Percentiles rank a stretch among this genome's conserved stretches.
phyloP scores from a whole-genome alignment of 2,888 invertebrate species.

The Lithophane socia region DNA sequence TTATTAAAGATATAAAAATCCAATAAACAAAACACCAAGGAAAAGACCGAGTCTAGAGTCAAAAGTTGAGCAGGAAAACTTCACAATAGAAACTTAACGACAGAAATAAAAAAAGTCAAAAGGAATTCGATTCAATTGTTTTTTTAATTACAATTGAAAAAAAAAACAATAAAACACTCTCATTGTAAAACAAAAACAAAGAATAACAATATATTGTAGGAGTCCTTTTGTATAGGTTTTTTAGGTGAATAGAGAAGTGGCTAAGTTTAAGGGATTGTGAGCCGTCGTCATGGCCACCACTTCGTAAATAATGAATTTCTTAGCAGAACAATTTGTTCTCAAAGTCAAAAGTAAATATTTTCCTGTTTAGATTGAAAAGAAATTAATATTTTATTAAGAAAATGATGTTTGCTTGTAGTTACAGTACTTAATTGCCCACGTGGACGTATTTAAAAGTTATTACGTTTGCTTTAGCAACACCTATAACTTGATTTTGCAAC shows the following conservation, averaged over 20 bases:
- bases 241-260: conserved; percentile 14
- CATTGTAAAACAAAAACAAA: conserved; percentile 51
- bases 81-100: conserved; percentile 8
- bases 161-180: conserved; percentile 42
- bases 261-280: conserved; percentile 26
- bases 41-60: not conserved
- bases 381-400: conserved; percentile 6
- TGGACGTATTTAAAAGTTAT: not conserved
- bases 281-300: conserved; percentile 32
- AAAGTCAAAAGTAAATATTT: conserved; percentile 25
- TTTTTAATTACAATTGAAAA: conserved; percentile 44
- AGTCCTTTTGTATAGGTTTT: conserved; percentile 34
- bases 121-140: conserved; percentile 27
- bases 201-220: conserved; percentile 42
- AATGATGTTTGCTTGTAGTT: conserved; percentile 20
- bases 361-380: conserved; percentile 31
- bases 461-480: too few species aligned
- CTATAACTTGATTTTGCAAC: too few species aligned
- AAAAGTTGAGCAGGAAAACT: not conserved
- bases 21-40: not conserved
- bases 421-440: not conserved
- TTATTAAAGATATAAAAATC: too few species aligned
- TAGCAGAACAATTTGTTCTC: conserved; percentile 10
- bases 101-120: conserved; percentile 23
- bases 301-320: conserved; percentile 31